Conservation (phyloP, 2,113 vertebrate genomes). For the Carollia perspicillata region DNA sequence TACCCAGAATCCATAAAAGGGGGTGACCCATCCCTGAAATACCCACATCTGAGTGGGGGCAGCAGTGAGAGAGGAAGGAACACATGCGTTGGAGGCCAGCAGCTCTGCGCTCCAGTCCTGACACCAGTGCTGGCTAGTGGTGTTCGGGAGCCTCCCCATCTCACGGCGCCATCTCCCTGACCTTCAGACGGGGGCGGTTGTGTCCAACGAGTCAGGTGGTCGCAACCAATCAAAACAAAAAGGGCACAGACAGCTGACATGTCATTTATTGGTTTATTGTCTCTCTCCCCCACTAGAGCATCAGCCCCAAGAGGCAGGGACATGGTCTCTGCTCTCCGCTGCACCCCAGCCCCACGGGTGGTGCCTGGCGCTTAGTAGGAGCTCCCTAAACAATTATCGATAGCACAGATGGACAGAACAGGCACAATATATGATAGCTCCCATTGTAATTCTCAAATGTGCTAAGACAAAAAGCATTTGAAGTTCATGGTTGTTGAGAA, state of each 20-base stretch:
- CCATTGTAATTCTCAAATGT: background rate
- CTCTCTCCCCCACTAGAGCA: background rate
- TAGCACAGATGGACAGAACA: background rate
- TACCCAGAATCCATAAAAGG: background rate
- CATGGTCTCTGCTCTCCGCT: background rate
- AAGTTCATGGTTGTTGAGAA: background rate
- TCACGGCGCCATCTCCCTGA: background rate
- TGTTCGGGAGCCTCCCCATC: background rate
- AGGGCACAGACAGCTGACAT: background rate
- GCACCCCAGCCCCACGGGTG: background rate
- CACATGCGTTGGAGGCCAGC: background rate
- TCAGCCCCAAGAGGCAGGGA: background rate
- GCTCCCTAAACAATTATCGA: background rate
- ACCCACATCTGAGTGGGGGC: background rate
- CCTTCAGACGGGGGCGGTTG: too few species aligned
- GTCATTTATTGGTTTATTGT: constrained; percentile 44
- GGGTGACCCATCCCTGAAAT: background rate
- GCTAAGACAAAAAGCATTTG: background rate
- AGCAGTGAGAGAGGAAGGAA: background rate
- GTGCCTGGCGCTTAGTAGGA: background rate
- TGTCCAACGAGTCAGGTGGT: background rate
- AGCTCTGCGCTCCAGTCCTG: background rate
- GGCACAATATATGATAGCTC: accelerated
- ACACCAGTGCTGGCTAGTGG: background rate
- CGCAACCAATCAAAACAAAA: background rate